Base-by-base conservation (phyloP, 2,888 invertebrate genomes). In the Tineola bisselliella region DNA sequence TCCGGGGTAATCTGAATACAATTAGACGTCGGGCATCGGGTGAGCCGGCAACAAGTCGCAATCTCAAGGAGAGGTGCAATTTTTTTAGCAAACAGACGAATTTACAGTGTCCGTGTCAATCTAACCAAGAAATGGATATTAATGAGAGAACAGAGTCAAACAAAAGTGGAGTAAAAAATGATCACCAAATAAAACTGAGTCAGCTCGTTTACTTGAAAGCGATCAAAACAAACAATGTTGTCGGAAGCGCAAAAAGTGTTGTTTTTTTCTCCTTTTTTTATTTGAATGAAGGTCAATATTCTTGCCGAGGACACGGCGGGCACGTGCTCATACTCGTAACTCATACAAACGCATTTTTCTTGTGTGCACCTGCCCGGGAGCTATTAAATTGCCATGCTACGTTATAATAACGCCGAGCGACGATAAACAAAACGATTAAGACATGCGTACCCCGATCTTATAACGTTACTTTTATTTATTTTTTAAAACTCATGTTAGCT, bases 1-100 rank as follows among this genome's bases (percentile, higher is more conserved):
- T 82, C 81, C 77, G 76, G 77, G 74, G 79, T 81, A 79, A 82
- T 84, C 80, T 82, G 81, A 86, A 84, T 81, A 81, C 83, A 82
- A 84, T 84, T 86, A 82, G 77, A 74, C 73, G 75, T 73, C 79
- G 79, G 73, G 71, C 67, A 71, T 67, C 69, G 73, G 73, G 71
- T 71, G 74, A 72, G 68, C 70, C 68, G 66, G 77, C 81, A 81
- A 79, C 81, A 80, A 77, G 79, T 81, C 67, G 67, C 65, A 58
- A 33, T 33, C 58, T 58, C 58, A 33, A 58, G 33, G 30, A 30
- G 17, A 19, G 56, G 5, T n/a, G 10, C 8, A 5, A 13, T n/a
- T 17, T 48, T n/a, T 48, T 48, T 48, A 13, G n/a, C 15, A 48
- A 48, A n/a, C 48, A 13, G 15, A 3, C n/a, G 38, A 15, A 48